Evolutionary conservation across 2,888 invertebrate genomes (phyloP), one percentile per base, ranked within the genome.

Genomic region (Tinea pellionella): DNA sequence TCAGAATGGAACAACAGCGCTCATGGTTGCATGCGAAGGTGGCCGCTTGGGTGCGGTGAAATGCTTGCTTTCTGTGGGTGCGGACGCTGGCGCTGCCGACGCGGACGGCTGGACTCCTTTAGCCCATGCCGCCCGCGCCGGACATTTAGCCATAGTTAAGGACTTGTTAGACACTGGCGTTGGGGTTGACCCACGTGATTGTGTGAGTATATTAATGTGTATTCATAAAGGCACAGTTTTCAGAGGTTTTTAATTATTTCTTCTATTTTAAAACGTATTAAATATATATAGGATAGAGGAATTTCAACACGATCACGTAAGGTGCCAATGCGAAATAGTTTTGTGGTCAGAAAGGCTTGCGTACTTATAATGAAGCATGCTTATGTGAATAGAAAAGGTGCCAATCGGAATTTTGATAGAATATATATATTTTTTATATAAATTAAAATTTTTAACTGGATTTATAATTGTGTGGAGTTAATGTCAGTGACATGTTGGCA

Each of bases 51-150:
- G 92, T 53, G 94, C 98, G 77, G 96, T 95, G 59, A 91, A 94
- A 60, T 91, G 95, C 70, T 89, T 99, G 63, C 88, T 99, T 65
- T 91, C 93, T 61, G 94, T 96, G 74, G 96, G 97, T 62, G 97
- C 98, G 32, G 98, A 99, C 84, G 92, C 96, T 15, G 94, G 96
- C 77, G 93, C 94, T 12, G 94, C 95, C 70, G 99, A 99, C 80
- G 90, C 92, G 70, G 98, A 99, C 75, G 95, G 95, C 67, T 98
- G 98, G 96, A 94, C 96, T 51, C 92, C 98, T 7, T 81, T 99
- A 63, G 88, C 97, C 64, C 95, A 95, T 80, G 97, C 98, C 15
- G 92, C 97, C 4, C 95, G 96, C 69, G 95, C 94, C 69, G 98
- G 98, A 0, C 92, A 96, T 77, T 85, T 92, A 29, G 92, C 94